These are phyloP conservation scores for Sigmodon hispidus DNA, from an alignment of 2,113 vertebrate genomes.

Conservation along the genomic window DNA sequence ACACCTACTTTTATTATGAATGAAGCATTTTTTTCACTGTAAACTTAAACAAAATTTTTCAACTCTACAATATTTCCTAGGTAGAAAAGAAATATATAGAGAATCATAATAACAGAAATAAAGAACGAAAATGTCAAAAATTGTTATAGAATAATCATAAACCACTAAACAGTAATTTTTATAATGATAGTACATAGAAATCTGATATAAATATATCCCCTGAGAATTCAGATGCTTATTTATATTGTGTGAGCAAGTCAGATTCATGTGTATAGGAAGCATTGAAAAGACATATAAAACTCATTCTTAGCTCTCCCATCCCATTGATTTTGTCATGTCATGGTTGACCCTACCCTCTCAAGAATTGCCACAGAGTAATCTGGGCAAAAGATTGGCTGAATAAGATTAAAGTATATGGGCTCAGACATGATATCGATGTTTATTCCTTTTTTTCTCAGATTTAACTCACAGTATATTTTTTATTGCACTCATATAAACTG, in stretches of 20 bases:
- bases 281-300: neutral
- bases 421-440: neutral
- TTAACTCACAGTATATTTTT: neutral
- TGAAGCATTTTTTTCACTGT: neutral
- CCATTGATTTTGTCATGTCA: neutral
- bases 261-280: neutral
- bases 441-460: neutral
- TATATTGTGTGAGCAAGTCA: neutral
- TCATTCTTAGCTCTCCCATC: neutral
- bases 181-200: neutral
- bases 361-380: neutral
- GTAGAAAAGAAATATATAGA: neutral
- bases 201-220: neutral
- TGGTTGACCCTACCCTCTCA: neutral
- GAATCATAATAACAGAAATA: constrained; percentile 13
- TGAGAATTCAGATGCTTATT: neutral
- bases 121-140: constrained; percentile 35
- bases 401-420: neutral
- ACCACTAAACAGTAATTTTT: neutral
- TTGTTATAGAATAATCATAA: neutral
- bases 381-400: neutral
- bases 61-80: neutral
- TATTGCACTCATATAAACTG: neutral
- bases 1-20: constrained; percentile 28
- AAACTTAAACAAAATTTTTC: neutral